Evolutionary conservation across 1,140 invertebrate species (phyloP).

Genomic region (Ditylenchus dipsaci): DNA sequence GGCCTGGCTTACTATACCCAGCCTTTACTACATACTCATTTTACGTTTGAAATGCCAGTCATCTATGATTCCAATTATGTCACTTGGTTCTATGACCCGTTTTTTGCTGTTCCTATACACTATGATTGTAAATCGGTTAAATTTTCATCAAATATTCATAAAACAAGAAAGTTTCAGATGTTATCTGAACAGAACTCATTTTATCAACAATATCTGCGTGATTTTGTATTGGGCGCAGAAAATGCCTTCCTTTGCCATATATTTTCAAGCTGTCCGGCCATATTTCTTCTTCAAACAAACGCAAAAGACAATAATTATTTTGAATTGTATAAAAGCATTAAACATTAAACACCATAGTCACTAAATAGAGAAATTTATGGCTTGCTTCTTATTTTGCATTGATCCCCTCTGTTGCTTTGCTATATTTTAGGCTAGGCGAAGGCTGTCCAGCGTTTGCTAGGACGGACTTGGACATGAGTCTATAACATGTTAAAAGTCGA

Average conservation of each 20-base stretch:
- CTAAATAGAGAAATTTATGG: too few species aligned
- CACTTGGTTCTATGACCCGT: constrained; percentile 30
- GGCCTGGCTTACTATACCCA: constrained; percentile 21
- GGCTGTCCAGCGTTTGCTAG: too few species aligned
- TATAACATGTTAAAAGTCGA: too few species aligned
- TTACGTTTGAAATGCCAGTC: constrained; percentile 21
- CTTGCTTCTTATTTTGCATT: too few species aligned
- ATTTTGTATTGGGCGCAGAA: constrained; percentile 2
- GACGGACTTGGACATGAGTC: too few species aligned
- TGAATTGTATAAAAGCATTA: too few species aligned
- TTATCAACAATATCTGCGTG: constrained; percentile 17
- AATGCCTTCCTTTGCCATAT: constrained; percentile 5
- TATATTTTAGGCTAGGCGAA: too few species aligned
- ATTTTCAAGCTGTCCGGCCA: not conserved
- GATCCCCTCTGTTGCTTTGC: too few species aligned
- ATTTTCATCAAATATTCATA: too few species aligned
- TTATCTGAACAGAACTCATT: not conserved
- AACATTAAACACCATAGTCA: too few species aligned
- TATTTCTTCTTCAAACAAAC: not conserved
- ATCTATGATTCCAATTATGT: constrained; percentile 23
- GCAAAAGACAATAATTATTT: not conserved
- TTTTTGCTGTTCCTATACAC: not conserved
- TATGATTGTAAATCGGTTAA: too few species aligned
- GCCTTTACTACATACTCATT: not conserved
- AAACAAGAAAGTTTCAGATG: not conserved